Base-by-base conservation (phyloP, 1,140 invertebrate genomes). In the Odontomachus brunneus region DNA sequence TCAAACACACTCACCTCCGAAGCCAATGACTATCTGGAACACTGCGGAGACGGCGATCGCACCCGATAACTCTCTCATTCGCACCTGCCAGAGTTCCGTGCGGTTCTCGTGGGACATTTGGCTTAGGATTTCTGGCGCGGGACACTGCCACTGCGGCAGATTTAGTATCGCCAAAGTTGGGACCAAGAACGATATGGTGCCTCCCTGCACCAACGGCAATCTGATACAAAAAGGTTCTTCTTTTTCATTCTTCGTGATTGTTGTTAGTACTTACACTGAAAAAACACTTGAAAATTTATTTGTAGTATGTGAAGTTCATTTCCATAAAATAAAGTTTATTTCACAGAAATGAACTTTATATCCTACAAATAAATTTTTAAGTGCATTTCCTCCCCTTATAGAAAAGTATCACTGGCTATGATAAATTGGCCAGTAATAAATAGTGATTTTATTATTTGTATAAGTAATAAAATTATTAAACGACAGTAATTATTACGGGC, bases 51-150 rank as follows among this genome's bases (percentile, higher is more conserved):
- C 95, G n/a, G 97, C 96, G 51, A 98, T 98, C 2, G 97, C 97
- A 0, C 97, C 97, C 0, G 97, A 97, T 19, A 98, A 93, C 91
- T 97, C 97, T 82, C 97, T 95, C 97, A 98, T 98, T 71, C 97
- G 94, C 14, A 94, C 93, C 91, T 96, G 97, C 97, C 97, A 98
- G 9, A 97, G 91, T 81, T 96, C 95, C 0, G 96, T 95, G 12
- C 95, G 93, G 49, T 96, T 95, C 0, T 95, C 95, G 0, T 89
- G 82, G 0, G 94, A 93, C 95, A 97, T 96, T n/a, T 94, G 92
- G 4, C 93, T 91, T 11, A 97, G 83, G 15, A 93, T 89, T 1
- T 94, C 94, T 0, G 91, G 78, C 0, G 92, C 85, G 0, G 98
- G 97, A 91, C 98, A 98, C 86, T 96, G 95, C 97, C 97, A 97